Base-by-base conservation (phyloP, 2,888 invertebrate genomes). In the Trisateles emortualis region DNA sequence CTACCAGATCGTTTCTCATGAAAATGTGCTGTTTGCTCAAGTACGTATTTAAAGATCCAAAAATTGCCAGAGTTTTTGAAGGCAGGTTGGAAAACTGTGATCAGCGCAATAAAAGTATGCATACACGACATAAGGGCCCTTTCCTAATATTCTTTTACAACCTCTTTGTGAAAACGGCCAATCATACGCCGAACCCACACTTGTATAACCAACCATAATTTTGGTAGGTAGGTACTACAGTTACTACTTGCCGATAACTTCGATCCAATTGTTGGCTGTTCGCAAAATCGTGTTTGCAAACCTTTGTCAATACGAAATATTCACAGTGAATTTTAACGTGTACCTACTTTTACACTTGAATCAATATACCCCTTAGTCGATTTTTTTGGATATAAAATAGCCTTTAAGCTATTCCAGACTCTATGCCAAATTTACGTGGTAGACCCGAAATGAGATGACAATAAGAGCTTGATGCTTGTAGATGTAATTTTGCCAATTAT, bases 61-160 rank as follows among this genome's bases (percentile, higher is more conserved):
- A 16, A 14, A 52, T 50, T 53, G 30, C 47, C 52, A 51, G 40
- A 45, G 36, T 44, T 61, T 56, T 57, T 57, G 54, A 57, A 55
- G n/a, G n/a, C n/a, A n/a, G n/a, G n/a, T 52, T 42, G 42, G 55
- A 58, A 51, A 57, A 50, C 33, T 49, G 46, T 41, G 52, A 60
- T 72, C 72, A 52, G 60, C 45, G 53, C 56, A 47, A 61, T 59
- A 62, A 67, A 72, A 68, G 52, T 49, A 45, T 59, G 48, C 51
- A 53, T 45, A 57, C 53, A 53, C 47, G 51, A 53, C 54, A 45
- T 39, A 42, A 53, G 33, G 44, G 49, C 44, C 60, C 38, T 61
- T 62, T 29, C 24, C 46, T 56, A 50, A 59, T 55, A 56, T 22
- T 19, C 53, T 57, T 64, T 59, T 52, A 54, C 40, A 66, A 50